phyloP scores from a whole-genome alignment of 2,113 vertebrate genomes.

The Gorilla gorilla region DNA sequence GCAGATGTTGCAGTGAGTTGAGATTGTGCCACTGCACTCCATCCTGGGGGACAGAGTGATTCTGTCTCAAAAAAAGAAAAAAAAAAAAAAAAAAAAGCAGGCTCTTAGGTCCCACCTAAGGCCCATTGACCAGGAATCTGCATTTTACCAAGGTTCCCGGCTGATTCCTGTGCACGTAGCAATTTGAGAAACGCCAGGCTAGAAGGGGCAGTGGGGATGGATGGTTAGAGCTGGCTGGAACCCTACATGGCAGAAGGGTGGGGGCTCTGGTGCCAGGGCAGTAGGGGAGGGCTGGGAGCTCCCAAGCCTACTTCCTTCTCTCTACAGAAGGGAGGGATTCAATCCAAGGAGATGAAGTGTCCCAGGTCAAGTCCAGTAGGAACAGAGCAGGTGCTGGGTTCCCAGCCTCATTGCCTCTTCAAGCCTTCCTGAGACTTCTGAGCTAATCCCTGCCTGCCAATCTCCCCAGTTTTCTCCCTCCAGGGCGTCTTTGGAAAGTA shows the following conservation, averaged over 20 bases:
- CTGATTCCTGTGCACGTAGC: background rate
- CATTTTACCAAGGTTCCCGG: background rate
- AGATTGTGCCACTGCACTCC: too few relatives aligned
- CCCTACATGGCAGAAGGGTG: background rate
- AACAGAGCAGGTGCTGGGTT: background rate
- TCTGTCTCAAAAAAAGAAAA: too few relatives aligned
- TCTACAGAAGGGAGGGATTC: rapidly evolving
- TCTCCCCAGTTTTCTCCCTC: rapidly evolving
- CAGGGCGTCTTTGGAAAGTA: background rate
- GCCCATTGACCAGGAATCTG: background rate
- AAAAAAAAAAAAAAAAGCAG: background rate
- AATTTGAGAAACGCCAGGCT: background rate
- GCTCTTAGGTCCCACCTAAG: background rate
- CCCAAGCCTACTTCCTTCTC: background rate
- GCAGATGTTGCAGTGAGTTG: too few relatives aligned
- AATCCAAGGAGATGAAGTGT: background rate
- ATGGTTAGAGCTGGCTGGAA: background rate
- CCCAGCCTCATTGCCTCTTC: background rate
- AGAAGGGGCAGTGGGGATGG: background rate
- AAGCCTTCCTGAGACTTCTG: background rate
- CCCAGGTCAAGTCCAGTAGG: too few relatives aligned
- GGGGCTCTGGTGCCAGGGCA: background rate
- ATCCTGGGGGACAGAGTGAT: too few relatives aligned
- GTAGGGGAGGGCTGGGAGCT: too few relatives aligned
- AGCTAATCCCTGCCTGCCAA: background rate